Percentiles rank a stretch among this genome's conserved stretches.
Evolutionary conservation across 1,140 invertebrate species (phyloP).

Genomic region (Aphidius ervi): DNA sequence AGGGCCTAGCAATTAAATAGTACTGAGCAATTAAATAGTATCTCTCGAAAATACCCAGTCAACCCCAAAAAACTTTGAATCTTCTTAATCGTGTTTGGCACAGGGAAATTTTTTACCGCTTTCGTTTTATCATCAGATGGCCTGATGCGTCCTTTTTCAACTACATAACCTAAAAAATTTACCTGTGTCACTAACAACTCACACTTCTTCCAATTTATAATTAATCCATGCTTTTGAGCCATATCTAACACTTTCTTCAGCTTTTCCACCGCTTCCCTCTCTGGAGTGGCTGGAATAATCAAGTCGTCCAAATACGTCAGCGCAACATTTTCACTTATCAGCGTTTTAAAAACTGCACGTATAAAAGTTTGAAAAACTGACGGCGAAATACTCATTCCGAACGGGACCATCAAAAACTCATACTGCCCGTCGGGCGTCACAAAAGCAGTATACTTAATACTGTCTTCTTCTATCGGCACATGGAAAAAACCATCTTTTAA

Average conservation of each 20-base stretch:
- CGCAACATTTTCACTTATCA: conserved; percentile 5
- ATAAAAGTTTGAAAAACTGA: too few relatives aligned
- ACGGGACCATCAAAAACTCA: conserved; percentile 37
- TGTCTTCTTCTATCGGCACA: too few relatives aligned
- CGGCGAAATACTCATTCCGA: too few relatives aligned
- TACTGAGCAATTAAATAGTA: conserved; percentile 23
- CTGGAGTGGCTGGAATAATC: conserved; percentile 28
- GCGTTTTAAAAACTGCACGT: too few relatives aligned
- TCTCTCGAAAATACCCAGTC: conserved; percentile 27
- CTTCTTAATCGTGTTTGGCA: conserved; percentile 25
- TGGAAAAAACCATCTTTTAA: conserved; percentile 40
- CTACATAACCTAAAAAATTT: conserved; percentile 31
- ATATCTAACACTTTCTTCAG: conserved; percentile 28
- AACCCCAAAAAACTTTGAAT: conserved; percentile 30
- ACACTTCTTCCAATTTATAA: conserved; percentile 25
- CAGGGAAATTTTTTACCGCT: conserved; percentile 26
- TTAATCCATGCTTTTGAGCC: conserved; percentile 14
- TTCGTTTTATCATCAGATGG: conserved; percentile 27
- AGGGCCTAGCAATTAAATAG: conserved; percentile 20
- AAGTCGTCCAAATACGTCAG: conserved; percentile 38
- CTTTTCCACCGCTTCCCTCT: conserved; percentile 17
- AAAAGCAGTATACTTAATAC: too few relatives aligned
- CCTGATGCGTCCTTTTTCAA: conserved; percentile 22
- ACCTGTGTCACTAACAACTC: conserved; percentile 10
- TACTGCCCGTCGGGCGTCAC: too few relatives aligned